Evolutionary conservation across 2,113 vertebrate genomes (phyloP).

Genomic region (Arizona elegans): DNA sequence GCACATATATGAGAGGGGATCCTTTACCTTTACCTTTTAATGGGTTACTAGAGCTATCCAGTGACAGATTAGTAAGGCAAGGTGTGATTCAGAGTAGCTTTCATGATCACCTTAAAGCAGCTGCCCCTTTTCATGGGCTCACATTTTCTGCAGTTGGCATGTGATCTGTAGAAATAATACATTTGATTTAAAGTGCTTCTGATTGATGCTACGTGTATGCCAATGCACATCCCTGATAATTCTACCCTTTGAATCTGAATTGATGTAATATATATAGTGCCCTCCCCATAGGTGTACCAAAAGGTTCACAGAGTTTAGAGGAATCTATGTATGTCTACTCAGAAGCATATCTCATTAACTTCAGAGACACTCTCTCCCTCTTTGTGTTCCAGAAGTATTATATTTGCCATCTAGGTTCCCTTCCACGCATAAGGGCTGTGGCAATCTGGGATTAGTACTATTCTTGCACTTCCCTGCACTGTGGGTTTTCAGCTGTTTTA

Average conservation of each 20-base stretch:
- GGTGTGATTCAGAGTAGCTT: background rate
- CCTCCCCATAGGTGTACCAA: background rate
- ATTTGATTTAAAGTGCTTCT: background rate
- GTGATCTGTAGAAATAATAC: background rate
- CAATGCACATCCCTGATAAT: background rate
- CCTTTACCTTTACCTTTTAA: too few species aligned
- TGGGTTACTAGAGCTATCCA: too few species aligned
- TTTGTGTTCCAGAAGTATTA: background rate
- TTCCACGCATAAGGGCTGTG: background rate
- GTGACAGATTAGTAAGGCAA: background rate
- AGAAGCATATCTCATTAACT: background rate
- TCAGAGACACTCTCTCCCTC: background rate
- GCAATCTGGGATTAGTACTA: background rate
- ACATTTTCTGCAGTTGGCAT: background rate
- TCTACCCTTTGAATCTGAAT: background rate
- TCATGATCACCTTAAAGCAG: background rate
- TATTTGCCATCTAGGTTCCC: background rate
- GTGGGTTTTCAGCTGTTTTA: background rate
- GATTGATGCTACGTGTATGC: background rate
- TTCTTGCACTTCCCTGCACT: background rate
- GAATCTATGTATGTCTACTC: background rate
- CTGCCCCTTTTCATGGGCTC: background rate
- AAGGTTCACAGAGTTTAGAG: background rate
- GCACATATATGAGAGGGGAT: too few species aligned
- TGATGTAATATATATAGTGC: background rate